These are phyloP conservation scores for Hemaris fuciformis DNA, from an alignment of 2,888 invertebrate species.

Conservation along the genomic window DNA sequence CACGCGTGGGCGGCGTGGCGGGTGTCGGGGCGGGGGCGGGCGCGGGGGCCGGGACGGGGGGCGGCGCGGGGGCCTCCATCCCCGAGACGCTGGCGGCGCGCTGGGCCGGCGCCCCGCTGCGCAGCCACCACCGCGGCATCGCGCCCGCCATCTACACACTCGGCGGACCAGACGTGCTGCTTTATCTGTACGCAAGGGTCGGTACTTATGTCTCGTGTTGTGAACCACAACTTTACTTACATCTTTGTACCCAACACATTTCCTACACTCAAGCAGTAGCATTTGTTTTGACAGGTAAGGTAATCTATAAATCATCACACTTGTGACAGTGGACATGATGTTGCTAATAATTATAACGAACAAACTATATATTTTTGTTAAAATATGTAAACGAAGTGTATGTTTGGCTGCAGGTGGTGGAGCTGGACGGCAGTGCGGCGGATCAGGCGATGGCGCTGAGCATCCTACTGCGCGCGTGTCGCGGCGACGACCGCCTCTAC, in stretches of 20 bases:
- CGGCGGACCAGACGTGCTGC: conserved; percentile 84
- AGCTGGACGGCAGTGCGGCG: conserved; percentile 79
- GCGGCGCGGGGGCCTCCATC: conserved; percentile 35
- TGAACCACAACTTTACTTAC: too few species aligned
- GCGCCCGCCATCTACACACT: conserved; percentile 79
- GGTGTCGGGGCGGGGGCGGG: conserved; percentile 27
- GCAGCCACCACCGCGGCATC: conserved; percentile 75
- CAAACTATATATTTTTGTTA: too few species aligned
- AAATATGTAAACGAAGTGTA: too few species aligned
- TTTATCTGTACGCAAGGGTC: conserved; percentile 86
- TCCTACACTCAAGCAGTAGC: neutral
- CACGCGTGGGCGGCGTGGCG: conserved; percentile 35
- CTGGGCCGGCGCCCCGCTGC: conserved; percentile 51
- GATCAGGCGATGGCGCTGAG: conserved; percentile 84
- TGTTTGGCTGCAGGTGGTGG: conserved; percentile 85
- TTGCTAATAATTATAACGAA: too few species aligned
- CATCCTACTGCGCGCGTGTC: conserved; percentile 80
- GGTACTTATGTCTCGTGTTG: conserved; percentile 40
- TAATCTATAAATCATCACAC: neutral
- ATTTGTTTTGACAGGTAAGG: neutral
- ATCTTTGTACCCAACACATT: too few species aligned
- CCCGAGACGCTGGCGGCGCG: conserved; percentile 59
- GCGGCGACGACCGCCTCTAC: conserved; percentile 82
- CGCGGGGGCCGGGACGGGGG: conserved; percentile 24
- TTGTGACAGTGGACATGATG: too few species aligned